Evolutionary conservation across 2,888 invertebrate genomes (phyloP), one percentile per base, ranked within the genome.

Genomic region (Zaprionus obscuricornis): DNA sequence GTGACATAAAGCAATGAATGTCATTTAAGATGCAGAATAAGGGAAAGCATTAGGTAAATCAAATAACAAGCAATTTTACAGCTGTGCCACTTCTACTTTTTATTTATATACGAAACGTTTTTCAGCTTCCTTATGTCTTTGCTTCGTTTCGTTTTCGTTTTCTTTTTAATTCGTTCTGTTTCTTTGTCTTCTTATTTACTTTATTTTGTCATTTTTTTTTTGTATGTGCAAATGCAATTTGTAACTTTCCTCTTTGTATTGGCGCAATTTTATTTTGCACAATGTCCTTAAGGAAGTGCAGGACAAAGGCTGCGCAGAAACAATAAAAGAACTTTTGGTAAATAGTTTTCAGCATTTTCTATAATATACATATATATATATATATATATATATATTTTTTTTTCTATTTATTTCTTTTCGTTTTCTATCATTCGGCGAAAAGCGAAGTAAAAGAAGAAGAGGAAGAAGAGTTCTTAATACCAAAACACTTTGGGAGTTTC

Each of bases 221-320:
- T 60, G 50, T 49, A 54, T 56, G 51, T 16, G 43, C 47, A 73
- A 81, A 81, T 77, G 73, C 81, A 81, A 81, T 84, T 78, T 79
- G 64, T 54, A 82, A 79, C 65, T 82, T 82, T 78, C 55, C 56
- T 64, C 64, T 58, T 77, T 79, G 59, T 62, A 56, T 78, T 65
- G 55, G 31, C 11, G 55, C 57, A 57, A 40, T 73, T 54, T 49
- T 65, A 47, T 49, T 55, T 43, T 58, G 40, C 42, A 47, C 66
- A 74, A 50, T 54, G 73, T 62, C 64, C 43, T 55, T 39, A 63
- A 51, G 63, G 49, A 49, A 65, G 60, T 43, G 36, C 43, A 37
- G 69, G 22, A 62, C 46, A 69, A 60, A 49, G 55, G 62, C 60
- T 46, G 26, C 54, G 63, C 27, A 67, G 50, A 36, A 63, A 56